Base-by-base conservation (phyloP, 2,888 invertebrate genomes). In the Melipona bicolor region DNA sequence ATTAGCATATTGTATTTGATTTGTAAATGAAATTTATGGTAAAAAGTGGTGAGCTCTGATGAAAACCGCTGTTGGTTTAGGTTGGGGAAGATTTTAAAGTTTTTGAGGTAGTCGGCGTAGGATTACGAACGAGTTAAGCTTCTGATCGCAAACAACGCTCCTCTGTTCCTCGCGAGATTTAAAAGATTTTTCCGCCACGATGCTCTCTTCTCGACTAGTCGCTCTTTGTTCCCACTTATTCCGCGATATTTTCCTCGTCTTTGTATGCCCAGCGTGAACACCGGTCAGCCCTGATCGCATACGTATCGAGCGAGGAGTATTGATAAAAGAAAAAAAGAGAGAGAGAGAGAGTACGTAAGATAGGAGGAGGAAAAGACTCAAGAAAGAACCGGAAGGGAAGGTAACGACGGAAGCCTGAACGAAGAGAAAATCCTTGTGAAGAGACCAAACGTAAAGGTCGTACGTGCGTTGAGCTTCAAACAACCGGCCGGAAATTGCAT, bases 391-490 rank as follows among this genome's bases (percentile, higher is more conserved):
- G 69, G 77, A 85, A 77, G 75, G 64, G 75, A 81, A 87, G 89
- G 84, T 89, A 89, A 89, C 87, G 84, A 71, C 80, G 82, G 64
- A 83, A 87, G 82, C 77, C 78, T 73, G 84, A 76, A 50, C 79
- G 76, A 76, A 74, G 77, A 72, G 71, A 73, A 85, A 88, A 88
- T 88, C 88, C 79, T 88, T 90, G 89, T 88, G 84, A 90, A 88
- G 87, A 88, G 88, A 84, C 82, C 81, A 86, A 81, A 90, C 87
- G 87, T 90, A 88, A 90, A 89, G 85, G 78, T 71, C 50, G 88
- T 88, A 90, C 90, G 90, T 90, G 90, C 80, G 64, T 71, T 81
- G 90, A 85, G 90, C 88, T 82, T 84, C 83, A 90, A 90, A 81
- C 81, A 78, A 77, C 49, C 79, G 59, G 49, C 65, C 87, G 87